These are phyloP conservation scores for Caenorhabditis latens DNA, from an alignment of 1,140 invertebrate genomes.

Conservation along the genomic window DNA sequence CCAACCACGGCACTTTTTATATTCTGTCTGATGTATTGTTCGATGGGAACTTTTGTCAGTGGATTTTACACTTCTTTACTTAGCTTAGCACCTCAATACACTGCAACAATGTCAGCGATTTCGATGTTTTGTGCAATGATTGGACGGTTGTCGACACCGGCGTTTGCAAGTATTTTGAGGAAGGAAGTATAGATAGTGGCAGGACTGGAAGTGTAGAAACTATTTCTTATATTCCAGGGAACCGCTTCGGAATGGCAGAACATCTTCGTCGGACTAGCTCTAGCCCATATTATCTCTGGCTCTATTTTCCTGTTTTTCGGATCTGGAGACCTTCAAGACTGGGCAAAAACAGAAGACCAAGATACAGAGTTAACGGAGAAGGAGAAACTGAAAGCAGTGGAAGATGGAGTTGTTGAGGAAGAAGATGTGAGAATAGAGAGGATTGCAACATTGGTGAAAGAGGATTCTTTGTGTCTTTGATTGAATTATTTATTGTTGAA, in stretches of 20 bases:
- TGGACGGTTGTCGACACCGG: background rate
- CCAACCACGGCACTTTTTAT: constrained; percentile 4
- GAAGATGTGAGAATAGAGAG: constrained; percentile 6
- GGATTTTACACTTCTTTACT: constrained; percentile 71
- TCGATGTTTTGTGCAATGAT: constrained; percentile 50
- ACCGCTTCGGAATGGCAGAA: constrained; percentile 17
- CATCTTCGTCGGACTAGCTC: background rate
- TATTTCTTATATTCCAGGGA: background rate
- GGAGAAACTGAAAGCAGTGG: background rate
- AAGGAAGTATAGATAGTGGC: background rate
- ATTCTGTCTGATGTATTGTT: constrained; percentile 1
- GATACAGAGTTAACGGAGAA: background rate
- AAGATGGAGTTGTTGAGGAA: background rate
- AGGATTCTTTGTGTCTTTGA: constrained; percentile 1
- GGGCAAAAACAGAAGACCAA: background rate
- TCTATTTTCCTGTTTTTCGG: constrained; percentile 35
- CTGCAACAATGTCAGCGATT: constrained; percentile 70
- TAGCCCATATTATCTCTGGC: background rate
- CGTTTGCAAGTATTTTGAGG: background rate
- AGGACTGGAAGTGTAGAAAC: background rate
- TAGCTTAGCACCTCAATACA: constrained; percentile 69
- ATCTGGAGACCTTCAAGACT: constrained; percentile 26
- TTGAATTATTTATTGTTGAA: background rate
- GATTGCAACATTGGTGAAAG: constrained; percentile 5
- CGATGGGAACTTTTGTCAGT: constrained; percentile 55